These are phyloP conservation scores for Chloroceryle amazona DNA, from an alignment of 2,797 vertebrate genomes.

Conservation along the genomic window DNA sequence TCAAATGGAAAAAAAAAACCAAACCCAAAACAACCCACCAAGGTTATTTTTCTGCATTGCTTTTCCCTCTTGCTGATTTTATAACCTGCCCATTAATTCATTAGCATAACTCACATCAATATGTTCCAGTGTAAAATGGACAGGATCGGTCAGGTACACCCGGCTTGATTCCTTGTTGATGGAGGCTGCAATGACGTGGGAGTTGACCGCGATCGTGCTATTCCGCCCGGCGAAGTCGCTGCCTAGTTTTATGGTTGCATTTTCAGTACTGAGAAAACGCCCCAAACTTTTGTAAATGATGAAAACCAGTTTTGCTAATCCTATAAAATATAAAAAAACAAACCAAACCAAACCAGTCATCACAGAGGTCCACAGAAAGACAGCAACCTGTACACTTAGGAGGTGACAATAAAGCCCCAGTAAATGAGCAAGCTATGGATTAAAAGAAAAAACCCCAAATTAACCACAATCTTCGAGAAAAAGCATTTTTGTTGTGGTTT, in stretches of 20 bases:
- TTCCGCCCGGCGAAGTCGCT: constrained; percentile 90
- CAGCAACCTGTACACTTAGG: background rate
- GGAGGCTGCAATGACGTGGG: constrained; percentile 96
- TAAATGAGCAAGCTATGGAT: background rate
- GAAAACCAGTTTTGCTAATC: constrained; percentile 96
- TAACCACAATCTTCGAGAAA: background rate
- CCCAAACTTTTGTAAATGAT: constrained; percentile 97
- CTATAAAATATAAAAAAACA: constrained; percentile 72
- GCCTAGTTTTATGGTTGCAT: constrained; percentile 93
- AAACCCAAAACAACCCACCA: too few species aligned
- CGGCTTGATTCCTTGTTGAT: constrained; percentile 99
- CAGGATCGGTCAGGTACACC: constrained; percentile 96
- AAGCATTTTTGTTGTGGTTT: constrained; percentile 7
- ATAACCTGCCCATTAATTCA: constrained; percentile 79
- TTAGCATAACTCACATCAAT: constrained; percentile 92
- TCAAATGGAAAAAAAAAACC: constrained; percentile 83
- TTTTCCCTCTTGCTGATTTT: constrained; percentile 82
- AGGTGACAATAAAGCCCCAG: background rate
- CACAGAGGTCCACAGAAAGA: background rate
- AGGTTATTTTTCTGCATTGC: constrained; percentile 63
- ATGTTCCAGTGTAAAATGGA: constrained; percentile 96
- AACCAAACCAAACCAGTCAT: background rate
- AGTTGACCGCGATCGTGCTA: constrained; percentile 94
- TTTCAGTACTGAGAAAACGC: constrained; percentile 96
- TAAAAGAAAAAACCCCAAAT: background rate